phyloP scores from a whole-genome alignment of 2,797 vertebrate species.

The Distichodus sexfasciatus region DNA sequence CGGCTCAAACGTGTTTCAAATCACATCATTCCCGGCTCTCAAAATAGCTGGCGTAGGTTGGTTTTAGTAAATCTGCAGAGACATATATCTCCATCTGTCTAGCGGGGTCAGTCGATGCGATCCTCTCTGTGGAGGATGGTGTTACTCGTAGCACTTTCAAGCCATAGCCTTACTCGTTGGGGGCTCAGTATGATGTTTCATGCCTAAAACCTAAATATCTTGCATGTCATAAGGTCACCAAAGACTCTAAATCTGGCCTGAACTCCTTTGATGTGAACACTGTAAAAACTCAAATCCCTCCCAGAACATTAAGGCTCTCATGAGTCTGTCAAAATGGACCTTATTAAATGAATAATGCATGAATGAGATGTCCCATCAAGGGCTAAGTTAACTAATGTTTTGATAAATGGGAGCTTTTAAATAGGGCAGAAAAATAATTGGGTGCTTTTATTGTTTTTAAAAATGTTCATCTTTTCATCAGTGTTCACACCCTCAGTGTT shows the following conservation, averaged over 20 bases:
- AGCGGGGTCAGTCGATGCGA: slow-evolving; percentile 20
- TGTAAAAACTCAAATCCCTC: slow-evolving; percentile 39
- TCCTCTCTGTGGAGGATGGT: slow-evolving; percentile 1
- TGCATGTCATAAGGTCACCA: slow-evolving; percentile 9
- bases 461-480: background rate
- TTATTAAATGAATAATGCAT: slow-evolving; percentile 45
- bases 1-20: slow-evolving; percentile 37
- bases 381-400: slow-evolving; percentile 35
- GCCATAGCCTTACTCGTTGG: slow-evolving; percentile 5
- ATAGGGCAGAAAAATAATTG: slow-evolving; percentile 11
- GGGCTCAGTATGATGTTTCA: slow-evolving; percentile 12
- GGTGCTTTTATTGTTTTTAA: slow-evolving; percentile 8
- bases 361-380: slow-evolving; percentile 41
- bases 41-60: slow-evolving; percentile 24
- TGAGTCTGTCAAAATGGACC: slow-evolving; percentile 33
- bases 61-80: slow-evolving; percentile 31
- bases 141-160: slow-evolving; percentile 7
- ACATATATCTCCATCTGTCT: slow-evolving; percentile 25
- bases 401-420: slow-evolving; percentile 35
- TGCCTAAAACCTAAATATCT: slow-evolving; percentile 23
- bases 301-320: slow-evolving; percentile 35
- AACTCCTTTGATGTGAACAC: slow-evolving; percentile 37
- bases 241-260: slow-evolving; percentile 10
- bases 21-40: slow-evolving; percentile 33
- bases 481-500: background rate